These are phyloP conservation scores for Entomobrya proxima DNA, from an alignment of 2,888 invertebrate species.

Conservation along the genomic window DNA sequence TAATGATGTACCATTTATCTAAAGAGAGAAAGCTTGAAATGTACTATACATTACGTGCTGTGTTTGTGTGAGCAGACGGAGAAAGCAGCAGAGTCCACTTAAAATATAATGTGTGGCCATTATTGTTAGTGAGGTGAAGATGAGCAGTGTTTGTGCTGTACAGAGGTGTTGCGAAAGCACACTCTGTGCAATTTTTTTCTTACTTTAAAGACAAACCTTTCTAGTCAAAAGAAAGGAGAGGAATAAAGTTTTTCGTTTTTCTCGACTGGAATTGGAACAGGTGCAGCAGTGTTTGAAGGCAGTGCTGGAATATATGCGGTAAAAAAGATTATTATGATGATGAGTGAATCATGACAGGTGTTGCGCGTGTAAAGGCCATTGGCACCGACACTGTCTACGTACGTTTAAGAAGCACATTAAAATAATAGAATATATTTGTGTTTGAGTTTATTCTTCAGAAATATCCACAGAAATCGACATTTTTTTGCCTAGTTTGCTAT, in stretches of 20 bases:
- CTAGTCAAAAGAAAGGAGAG: neutral
- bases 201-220: neutral
- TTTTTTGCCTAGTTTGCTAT: no score
- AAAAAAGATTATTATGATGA: neutral
- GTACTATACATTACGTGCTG: neutral
- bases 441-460: no score
- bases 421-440: no score
- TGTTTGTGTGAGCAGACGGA: neutral
- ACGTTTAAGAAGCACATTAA: no score
- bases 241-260: neutral
- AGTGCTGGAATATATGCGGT: no score
- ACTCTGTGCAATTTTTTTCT: no score
- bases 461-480: no score
- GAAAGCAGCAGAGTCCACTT: constrained; percentile 1
- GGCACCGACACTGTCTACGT: no score
- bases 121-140: constrained; percentile 12
- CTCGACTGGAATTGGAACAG: neutral
- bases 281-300: no score
- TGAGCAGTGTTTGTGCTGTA: neutral
- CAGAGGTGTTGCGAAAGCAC: neutral
- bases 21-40: neutral
- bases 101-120: constrained; percentile 5
- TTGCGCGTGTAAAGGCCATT: no score
- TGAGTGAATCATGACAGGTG: neutral
- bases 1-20: constrained; percentile 53